phyloP scores from a whole-genome alignment of 2,113 vertebrate species.

The Tonatia bakeri region DNA sequence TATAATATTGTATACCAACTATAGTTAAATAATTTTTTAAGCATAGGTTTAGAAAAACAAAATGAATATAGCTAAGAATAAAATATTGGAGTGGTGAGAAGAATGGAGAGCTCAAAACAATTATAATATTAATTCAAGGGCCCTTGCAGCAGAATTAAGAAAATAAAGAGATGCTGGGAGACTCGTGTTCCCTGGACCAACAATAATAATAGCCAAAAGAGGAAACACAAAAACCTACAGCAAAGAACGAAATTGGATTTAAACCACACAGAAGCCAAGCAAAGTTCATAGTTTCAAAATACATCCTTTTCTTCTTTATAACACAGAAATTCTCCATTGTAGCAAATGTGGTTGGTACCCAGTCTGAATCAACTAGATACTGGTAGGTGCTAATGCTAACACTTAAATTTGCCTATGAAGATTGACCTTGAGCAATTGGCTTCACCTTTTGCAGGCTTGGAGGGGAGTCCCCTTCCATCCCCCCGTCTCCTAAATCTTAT shows the following conservation, averaged over 20 bases:
- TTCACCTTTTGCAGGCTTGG: not conserved
- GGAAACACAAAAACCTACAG: not conserved
- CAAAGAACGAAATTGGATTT: not conserved
- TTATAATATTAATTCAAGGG: not conserved
- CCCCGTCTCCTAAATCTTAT: not conserved
- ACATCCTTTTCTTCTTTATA: not conserved
- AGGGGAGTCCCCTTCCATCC: not conserved
- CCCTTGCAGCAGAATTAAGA: not conserved
- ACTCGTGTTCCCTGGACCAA: not conserved
- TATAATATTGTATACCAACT: not conserved
- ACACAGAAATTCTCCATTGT: not conserved
- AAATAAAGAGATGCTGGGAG: not conserved
- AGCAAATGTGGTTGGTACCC: not conserved
- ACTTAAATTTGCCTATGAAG: not conserved
- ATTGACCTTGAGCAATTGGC: not conserved
- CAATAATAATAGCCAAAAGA: not conserved
- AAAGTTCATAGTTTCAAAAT: not conserved
- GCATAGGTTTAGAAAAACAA: not conserved
- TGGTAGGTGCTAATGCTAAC: too few species aligned
- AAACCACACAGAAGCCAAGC: not conserved
- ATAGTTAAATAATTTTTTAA: not conserved
- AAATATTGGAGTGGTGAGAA: not conserved
- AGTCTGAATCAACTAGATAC: not conserved
- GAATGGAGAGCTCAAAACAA: not conserved
- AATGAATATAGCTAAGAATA: not conserved